Percentiles rank a stretch among this genome's conserved stretches.
These are phyloP conservation scores for Criorhina ranunculi DNA, from an alignment of 2,888 invertebrate genomes.

Conservation along the genomic window DNA sequence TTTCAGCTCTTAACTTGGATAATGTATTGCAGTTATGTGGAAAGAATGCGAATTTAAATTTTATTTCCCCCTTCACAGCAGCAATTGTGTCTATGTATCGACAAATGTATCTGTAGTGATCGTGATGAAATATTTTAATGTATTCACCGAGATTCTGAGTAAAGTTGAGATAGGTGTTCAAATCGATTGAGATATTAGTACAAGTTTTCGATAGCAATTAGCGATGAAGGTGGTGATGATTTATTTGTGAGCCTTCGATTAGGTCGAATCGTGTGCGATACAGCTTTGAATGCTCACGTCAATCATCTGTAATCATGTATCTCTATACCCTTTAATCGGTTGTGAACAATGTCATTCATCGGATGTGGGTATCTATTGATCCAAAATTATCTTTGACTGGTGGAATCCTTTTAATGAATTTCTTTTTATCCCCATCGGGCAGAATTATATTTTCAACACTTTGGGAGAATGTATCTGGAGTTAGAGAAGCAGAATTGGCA, in stretches of 20 bases:
- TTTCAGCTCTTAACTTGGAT: constrained; percentile 40
- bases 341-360: constrained; percentile 2
- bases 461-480: constrained; percentile 22
- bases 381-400: constrained; percentile 12
- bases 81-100: constrained; percentile 6
- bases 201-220: constrained; percentile 1
- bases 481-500: constrained; percentile 8
- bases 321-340: constrained; percentile 11
- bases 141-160: constrained; percentile 8
- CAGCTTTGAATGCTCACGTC: constrained; percentile 26
- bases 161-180: not conserved
- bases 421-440: constrained; percentile 39
- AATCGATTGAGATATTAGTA: constrained; percentile 11
- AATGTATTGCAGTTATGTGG: constrained; percentile 70
- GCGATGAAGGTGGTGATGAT: not conserved
- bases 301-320: constrained; percentile 3
- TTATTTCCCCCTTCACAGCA: constrained; percentile 20
- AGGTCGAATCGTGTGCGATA: constrained; percentile 5
- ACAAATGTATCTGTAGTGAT: constrained; percentile 31
- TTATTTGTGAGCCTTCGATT: not conserved
- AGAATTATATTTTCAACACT: constrained; percentile 37
- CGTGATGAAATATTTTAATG: constrained; percentile 32
- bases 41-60: constrained; percentile 64
- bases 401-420: constrained; percentile 30
- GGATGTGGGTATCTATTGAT: constrained; percentile 37